Conservation (phyloP, 2,888 invertebrate genomes). For the Mesorhabditis spiculigera region DNA sequence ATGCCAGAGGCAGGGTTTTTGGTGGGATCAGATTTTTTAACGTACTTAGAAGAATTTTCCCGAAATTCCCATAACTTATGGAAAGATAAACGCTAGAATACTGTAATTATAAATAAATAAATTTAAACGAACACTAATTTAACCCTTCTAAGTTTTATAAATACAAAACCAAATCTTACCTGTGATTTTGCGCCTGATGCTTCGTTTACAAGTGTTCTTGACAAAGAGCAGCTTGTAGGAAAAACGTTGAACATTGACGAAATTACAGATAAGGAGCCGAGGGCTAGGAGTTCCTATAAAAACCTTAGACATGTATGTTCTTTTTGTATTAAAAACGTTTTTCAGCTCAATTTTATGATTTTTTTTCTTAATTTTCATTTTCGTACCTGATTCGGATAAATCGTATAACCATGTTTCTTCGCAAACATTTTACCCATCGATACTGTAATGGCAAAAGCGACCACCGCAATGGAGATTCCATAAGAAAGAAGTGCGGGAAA, state of each 20-base stretch:
- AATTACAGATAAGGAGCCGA: slow-evolving; percentile 68
- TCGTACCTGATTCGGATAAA: slow-evolving; percentile 62
- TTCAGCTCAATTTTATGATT: not conserved
- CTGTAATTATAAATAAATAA: not conserved
- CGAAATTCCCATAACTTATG: too few relatives aligned
- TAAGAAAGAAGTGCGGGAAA: slow-evolving; percentile 63
- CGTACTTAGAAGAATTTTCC: too few relatives aligned
- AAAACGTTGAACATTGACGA: slow-evolving; percentile 63
- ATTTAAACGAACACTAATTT: not conserved
- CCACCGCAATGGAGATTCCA: slow-evolving; percentile 61
- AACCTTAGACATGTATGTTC: too few relatives aligned
- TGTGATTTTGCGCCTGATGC: slow-evolving; percentile 33
- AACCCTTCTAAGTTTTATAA: not conserved
- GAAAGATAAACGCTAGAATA: too few relatives aligned
- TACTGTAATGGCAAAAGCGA: slow-evolving; percentile 62
- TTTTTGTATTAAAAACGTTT: too few relatives aligned
- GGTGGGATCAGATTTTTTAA: too few relatives aligned
- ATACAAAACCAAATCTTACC: slow-evolving; percentile 9
- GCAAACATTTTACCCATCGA: slow-evolving; percentile 64
- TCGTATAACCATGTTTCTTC: slow-evolving; percentile 62
- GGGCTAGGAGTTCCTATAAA: slow-evolving; percentile 42
- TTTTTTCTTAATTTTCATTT: not conserved
- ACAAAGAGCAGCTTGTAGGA: slow-evolving; percentile 36
- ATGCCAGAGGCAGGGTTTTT: too few relatives aligned
- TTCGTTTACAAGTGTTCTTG: slow-evolving; percentile 39